A percentile compares a stretch with the other conserved stretches of the same genome.
Conservation (phyloP, 2,113 vertebrate genomes). For the Nothobranchius kuhntae region DNA sequence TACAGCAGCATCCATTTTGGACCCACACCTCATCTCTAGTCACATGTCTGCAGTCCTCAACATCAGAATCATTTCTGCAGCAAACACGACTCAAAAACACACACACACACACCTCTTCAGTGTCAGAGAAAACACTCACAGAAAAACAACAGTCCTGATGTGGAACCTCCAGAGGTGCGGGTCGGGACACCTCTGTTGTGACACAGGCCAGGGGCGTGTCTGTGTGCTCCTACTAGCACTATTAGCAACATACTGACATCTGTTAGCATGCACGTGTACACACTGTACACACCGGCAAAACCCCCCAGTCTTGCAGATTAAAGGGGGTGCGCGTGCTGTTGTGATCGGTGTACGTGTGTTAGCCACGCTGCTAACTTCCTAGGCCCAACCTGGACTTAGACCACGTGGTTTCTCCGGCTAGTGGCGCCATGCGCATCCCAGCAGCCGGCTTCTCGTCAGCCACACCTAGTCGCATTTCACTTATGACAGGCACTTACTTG, state of each 20-base stretch:
- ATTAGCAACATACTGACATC: background rate
- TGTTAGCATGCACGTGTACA: background rate
- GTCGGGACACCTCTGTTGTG: background rate
- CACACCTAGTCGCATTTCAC: conserved; percentile 46
- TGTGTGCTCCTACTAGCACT: background rate
- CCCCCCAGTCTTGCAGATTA: background rate
- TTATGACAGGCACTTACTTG: conserved; percentile 3
- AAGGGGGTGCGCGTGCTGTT: background rate
- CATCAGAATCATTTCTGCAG: conserved; percentile 29
- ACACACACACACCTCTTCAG: background rate
- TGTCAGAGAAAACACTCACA: background rate
- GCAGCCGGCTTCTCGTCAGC: conserved; percentile 58
- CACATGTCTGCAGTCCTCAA: conserved; percentile 47
- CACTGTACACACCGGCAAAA: background rate
- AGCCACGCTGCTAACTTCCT: conserved; percentile 64
- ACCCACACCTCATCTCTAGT: conserved; percentile 31
- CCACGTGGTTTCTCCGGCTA: conserved; percentile 71
- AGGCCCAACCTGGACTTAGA: conserved; percentile 56
- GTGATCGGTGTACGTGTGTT: conserved; percentile 5
- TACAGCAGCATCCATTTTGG: conserved; percentile 57
- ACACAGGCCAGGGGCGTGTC: conserved; percentile 62
- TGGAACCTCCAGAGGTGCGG: background rate
- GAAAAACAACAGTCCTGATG: background rate
- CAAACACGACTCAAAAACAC: background rate
- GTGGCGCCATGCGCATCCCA: conserved; percentile 53